phyloP scores from a whole-genome alignment of 2,113 vertebrate genomes.

The Gymnarchus niloticus region DNA sequence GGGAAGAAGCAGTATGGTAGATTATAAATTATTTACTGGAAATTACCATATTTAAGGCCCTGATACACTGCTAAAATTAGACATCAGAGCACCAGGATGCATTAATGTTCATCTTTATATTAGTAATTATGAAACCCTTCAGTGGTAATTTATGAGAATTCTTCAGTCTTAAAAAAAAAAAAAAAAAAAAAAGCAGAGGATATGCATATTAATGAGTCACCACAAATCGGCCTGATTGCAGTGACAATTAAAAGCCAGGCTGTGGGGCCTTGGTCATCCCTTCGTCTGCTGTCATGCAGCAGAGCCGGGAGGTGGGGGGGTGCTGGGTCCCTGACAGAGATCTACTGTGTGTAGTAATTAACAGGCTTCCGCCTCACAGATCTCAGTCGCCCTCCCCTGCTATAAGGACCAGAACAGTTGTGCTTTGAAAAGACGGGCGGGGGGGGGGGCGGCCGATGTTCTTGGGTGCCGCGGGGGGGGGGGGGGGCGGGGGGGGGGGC shows the following conservation, averaged over 20 bases:
- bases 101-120: constrained; percentile 65
- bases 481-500: too few relatives aligned
- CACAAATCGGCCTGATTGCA: constrained; percentile 65
- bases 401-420: constrained; percentile 33
- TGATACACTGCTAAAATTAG: constrained; percentile 63
- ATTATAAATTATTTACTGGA: constrained; percentile 66
- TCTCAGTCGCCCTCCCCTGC: constrained; percentile 21
- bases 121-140: constrained; percentile 68
- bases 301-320: constrained; percentile 18
- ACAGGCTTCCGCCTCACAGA: constrained; percentile 36
- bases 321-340: constrained; percentile 22
- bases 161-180: constrained; percentile 43
- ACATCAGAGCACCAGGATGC: constrained; percentile 58
- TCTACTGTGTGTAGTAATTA: constrained; percentile 38
- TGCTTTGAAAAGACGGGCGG: not conserved
- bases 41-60: constrained; percentile 53
- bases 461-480: too few relatives aligned
- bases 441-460: too few relatives aligned
- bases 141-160: constrained; percentile 69
- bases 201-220: constrained; percentile 68
- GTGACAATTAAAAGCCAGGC: constrained; percentile 57
- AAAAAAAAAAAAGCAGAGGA: constrained; percentile 44
- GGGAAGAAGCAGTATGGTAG: constrained; percentile 61
- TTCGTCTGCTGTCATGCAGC: constrained; percentile 36
- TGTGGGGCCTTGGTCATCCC: constrained; percentile 38